Percentiles rank a stretch among this genome's conserved stretches.
These are phyloP conservation scores for Orthonyx spaldingii DNA, from an alignment of 2,113 vertebrate genomes.

Conservation along the genomic window DNA sequence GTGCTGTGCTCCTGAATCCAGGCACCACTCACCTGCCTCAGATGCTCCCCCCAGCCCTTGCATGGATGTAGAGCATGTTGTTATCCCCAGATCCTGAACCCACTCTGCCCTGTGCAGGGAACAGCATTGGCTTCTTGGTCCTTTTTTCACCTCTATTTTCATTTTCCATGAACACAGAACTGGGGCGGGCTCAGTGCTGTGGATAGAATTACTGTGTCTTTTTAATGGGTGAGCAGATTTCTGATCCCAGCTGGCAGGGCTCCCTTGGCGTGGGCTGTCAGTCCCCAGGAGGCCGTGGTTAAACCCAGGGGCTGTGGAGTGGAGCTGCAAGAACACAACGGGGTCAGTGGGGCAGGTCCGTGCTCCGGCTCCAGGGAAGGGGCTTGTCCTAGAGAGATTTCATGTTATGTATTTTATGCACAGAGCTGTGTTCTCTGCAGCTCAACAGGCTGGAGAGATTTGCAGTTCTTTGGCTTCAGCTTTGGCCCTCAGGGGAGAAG, in stretches of 20 bases:
- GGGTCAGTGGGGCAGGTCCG: rapidly evolving
- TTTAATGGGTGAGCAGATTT: not conserved
- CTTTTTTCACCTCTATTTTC: rapidly evolving
- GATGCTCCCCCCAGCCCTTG: not conserved
- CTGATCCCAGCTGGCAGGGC: not conserved
- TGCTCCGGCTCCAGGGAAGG: too few species aligned
- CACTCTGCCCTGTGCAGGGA: not conserved
- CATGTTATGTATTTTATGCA: too few species aligned
- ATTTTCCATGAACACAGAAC: rapidly evolving
- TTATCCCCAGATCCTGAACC: not conserved
- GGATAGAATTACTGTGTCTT: not conserved
- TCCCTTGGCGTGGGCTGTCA: not conserved
- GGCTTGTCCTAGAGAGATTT: too few species aligned
- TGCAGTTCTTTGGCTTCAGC: not conserved
- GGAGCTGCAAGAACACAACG: not conserved
- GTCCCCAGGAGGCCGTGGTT: not conserved
- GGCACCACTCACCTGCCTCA: not conserved
- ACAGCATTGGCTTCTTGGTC: not conserved
- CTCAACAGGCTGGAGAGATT: not conserved
- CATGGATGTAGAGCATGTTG: not conserved
- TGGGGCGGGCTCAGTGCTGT: not conserved
- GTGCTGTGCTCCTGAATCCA: not conserved
- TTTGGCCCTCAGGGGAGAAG: not conserved
- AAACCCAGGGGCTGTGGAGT: rapidly evolving
- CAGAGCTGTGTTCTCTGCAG: not conserved